Percentiles rank a stretch among this genome's conserved stretches.
These are phyloP conservation scores for Propsilocerus akamusi DNA, from an alignment of 1,140 invertebrate species.

Conservation along the genomic window DNA sequence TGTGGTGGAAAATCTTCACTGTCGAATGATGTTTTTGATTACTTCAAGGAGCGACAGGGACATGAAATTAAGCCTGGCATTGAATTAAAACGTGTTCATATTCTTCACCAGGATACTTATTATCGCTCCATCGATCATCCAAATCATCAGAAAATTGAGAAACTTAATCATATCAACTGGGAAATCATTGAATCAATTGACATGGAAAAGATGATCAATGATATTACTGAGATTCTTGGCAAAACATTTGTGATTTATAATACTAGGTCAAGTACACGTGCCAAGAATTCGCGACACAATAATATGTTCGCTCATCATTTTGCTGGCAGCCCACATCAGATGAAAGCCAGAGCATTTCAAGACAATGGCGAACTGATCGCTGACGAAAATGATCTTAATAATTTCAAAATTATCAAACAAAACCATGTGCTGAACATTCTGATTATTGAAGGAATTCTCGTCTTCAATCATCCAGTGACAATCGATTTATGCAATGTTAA, in stretches of 20 bases:
- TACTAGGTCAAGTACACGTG: constrained; percentile 3
- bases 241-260: constrained; percentile 7
- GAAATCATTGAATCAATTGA: constrained; percentile 53
- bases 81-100: constrained; percentile 28
- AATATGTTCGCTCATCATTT: constrained; percentile 10
- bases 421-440: constrained; percentile 30
- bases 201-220: constrained; percentile 47
- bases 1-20: constrained; percentile 66
- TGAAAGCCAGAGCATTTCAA: constrained; percentile 8
- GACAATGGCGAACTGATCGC: constrained; percentile 5
- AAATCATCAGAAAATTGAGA: constrained; percentile 38
- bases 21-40: constrained; percentile 32
- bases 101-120: constrained; percentile 60
- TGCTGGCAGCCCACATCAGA: constrained; percentile 8
- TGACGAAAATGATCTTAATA: constrained; percentile 1
- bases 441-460: constrained; percentile 56
- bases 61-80: constrained; percentile 17
- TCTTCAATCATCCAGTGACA: constrained; percentile 47
- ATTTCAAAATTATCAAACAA: constrained; percentile 9
- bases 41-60: constrained; percentile 19
- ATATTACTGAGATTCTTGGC: constrained; percentile 28
- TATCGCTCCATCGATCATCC: constrained; percentile 48
- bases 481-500: constrained; percentile 44
- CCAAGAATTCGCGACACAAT: constrained; percentile 16
- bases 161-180: constrained; percentile 58